Base-by-base conservation (phyloP, 1,140 invertebrate genomes). In the Pseudomyrmex sp. region DNA sequence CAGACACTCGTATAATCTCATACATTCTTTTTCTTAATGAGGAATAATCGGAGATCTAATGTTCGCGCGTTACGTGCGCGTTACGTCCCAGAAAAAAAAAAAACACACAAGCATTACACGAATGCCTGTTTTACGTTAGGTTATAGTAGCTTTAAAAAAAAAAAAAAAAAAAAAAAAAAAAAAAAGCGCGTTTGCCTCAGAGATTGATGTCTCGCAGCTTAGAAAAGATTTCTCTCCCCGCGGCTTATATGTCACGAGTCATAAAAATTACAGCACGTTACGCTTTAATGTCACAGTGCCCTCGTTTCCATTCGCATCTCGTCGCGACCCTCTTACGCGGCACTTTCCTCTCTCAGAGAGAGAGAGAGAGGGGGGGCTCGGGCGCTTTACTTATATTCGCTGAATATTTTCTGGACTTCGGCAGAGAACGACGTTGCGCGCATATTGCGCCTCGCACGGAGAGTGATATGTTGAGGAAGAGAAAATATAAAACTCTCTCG, bases 241-340 rank as follows among this genome's bases (percentile, higher is more conserved):
- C 35, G 15, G 20, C 44, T 80, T 70, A 72, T 79, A 79, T 72
- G 76, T 72, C 76, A 18, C 66, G 18, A 80, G 76, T 80, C 66
- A 80, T 80, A 80, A 80, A 80, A 80, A 80, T 80, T 80, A 80
- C 76, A 80, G 46, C 76, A 44, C 76, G 59, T 80, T 80, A 80
- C 66, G 66, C 56, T 80, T 80, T 80, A 80, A 80, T 72, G 76
- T 80, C 66, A 72, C 76, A 59, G 76, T 50, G 76, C 44, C 76
- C 76, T 50, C 76, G 20, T 80, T 80, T 80, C 76, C 76, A 80
- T 80, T 72, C 76, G 76, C 66, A 59, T 80, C 76, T 72, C 76
- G 54, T 80, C 44, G 66, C 66, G 66, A 70, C 66, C 66, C 59
- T 72, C 66, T 80, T 80, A 61, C 76, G 63, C 66, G 63, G 63